Base-by-base conservation (phyloP, 2,888 invertebrate genomes). In the Mimas tiliae region DNA sequence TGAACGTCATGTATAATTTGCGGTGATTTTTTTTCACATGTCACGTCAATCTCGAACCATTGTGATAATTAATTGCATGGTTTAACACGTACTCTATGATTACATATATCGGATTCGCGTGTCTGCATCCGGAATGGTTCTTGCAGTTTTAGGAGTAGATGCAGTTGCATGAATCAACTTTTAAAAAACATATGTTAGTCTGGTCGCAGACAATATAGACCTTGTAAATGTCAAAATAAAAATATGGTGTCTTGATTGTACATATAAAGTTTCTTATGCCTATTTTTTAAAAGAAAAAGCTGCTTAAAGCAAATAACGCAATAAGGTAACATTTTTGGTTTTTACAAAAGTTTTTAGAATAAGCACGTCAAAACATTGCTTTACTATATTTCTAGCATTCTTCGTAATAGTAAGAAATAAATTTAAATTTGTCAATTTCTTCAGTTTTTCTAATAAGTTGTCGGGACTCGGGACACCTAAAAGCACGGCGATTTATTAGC, bases 41-140 rank as follows among this genome's bases (percentile, higher is more conserved):
- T 58, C 58, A 58, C 42, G 58, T 58, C 58, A 58, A 58, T 34
- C 16, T 38, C 16, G 16, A 58, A 58, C 58, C 42, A 58, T 58
- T 58, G 58, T 58, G 58, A 12, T 42, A 42, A 58, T 58, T 58
- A 58, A 58, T 58, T 58, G 58, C 67, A 68, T 70, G 70, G 67
- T 64, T 65, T 65, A 64, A 65, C 50, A 63, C 55, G 38, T 58
- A 58, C 42, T 38, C 9, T 58, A 7, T 58, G 9, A 58, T 58
- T 58, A 58, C 42, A 11, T 19, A 6, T 12, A 12, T 58, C 11
- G 11, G 58, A 19, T 42, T 42, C 58, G 58, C 38, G 58, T 58
- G 58, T 55, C 38, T 42, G 58, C 42, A 58, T 58, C 58, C 58
- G 58, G 42, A 42, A 58, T 42, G 58, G 1, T 38, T 38, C 34